Evolutionary conservation across 2,797 vertebrate genomes (phyloP).

Genomic region (Coranthus polyacanthus): DNA sequence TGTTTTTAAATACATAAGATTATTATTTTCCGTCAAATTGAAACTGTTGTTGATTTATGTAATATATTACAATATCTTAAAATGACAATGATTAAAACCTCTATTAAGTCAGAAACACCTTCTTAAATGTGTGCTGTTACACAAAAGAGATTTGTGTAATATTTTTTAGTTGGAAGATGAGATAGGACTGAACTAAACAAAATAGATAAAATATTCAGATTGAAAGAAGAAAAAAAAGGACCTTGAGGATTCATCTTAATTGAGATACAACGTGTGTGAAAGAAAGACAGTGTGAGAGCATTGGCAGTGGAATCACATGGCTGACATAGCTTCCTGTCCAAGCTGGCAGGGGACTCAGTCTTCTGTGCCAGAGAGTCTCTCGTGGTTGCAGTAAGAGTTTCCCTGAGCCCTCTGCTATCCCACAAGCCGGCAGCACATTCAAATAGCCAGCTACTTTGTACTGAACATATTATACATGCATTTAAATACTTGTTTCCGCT

Average conservation of each 20-base stretch:
- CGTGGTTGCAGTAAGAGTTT: conserved; percentile 30
- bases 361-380: conserved; percentile 37
- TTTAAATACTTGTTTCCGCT: not conserved
- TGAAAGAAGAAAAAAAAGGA: conserved; percentile 13
- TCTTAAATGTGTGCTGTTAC: too few relatives aligned
- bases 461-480: not conserved
- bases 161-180: conserved; percentile 1
- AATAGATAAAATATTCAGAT: not conserved
- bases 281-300: not conserved
- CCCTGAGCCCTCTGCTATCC: conserved; percentile 40
- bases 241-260: conserved; percentile 17
- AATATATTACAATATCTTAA: not conserved
- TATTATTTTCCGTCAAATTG: too few relatives aligned
- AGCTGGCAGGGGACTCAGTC: conserved; percentile 30
- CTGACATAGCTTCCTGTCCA: conserved; percentile 39
- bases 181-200: not conserved
- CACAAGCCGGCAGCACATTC: conserved; percentile 5
- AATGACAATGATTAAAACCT: not conserved
- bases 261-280: conserved; percentile 3
- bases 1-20: too few relatives aligned
- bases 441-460: not conserved
- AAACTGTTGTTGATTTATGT: too few relatives aligned
- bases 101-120: too few relatives aligned
- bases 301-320: conserved; percentile 14
- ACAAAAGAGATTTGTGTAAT: not conserved